phyloP scores from a whole-genome alignment of 1,140 invertebrate genomes.

The Ceratina calcarata region DNA sequence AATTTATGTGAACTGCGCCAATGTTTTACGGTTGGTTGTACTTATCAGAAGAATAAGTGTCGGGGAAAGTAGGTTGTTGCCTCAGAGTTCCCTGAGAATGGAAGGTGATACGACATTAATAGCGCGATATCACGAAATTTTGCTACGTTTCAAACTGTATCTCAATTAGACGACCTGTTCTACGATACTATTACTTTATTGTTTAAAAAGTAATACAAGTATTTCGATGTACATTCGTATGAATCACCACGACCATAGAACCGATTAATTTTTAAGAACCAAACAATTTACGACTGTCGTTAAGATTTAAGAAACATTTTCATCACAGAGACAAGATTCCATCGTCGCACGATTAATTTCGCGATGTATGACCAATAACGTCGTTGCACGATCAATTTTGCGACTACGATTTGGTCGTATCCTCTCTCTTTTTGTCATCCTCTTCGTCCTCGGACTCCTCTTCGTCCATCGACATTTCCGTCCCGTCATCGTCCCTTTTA shows the following conservation, averaged over 20 bases:
- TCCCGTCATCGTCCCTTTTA: constrained; percentile 22
- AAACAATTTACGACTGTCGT: background rate
- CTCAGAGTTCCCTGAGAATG: background rate
- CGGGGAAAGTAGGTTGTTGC: background rate
- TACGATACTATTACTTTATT: constrained; percentile 11
- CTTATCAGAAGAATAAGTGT: background rate
- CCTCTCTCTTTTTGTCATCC: constrained; percentile 12
- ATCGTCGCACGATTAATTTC: background rate
- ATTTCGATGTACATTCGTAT: constrained; percentile 5
- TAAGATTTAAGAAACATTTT: background rate
- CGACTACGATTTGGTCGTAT: constrained; percentile 23
- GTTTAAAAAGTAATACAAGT: background rate
- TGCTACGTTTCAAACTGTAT: too few species aligned
- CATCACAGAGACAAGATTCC: background rate
- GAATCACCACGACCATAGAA: constrained; percentile 25
- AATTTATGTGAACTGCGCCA: background rate
- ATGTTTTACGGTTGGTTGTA: background rate
- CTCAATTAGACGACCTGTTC: too few species aligned
- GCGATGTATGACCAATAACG: too few species aligned
- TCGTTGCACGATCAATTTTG: background rate
- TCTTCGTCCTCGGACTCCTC: constrained; percentile 45
- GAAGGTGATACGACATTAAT: too few species aligned
- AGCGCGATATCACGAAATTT: background rate
- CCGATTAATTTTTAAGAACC: background rate
- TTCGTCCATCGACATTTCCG: constrained; percentile 57